Base-by-base conservation (phyloP, 2,797 vertebrate species). In the Pelobates cultripes region DNA sequence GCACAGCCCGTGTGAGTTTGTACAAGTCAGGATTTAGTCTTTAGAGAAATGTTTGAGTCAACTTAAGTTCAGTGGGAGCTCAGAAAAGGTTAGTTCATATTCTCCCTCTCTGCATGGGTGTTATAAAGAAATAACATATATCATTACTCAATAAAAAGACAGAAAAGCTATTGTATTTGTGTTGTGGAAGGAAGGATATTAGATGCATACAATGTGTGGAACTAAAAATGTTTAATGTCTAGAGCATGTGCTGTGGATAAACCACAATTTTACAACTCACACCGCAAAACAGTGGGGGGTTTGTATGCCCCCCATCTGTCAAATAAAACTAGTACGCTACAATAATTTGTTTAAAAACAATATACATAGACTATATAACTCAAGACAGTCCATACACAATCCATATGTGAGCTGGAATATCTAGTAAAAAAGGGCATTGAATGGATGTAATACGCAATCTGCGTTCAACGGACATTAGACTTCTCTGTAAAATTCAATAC, bases 11-110 rank as follows among this genome's bases (percentile, higher is more conserved):
- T 55, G 14, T 53, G 70, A 77, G 47, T 77, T 73, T 57, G 45
- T 68, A 67, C 69, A 71, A 71, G n/a, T 71, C 70, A 64, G 76
- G 45, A 70, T 44, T 77, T 55, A 68, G 66, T 67, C 75, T 72
- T 68, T 61, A 12, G 43, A 45, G 69, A 47, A 64, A 79, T 63
- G 43, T 79, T 55, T 55, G 40, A 73, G 75, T 43, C 75, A 82
- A 68, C 41, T 66, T 28, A 68, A 77, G 70, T 82, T 72, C 80
- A 77, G 10, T 81, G 44, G 73, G 80, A 81, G 68, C 74, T 71
- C 42, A 43, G 44, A 13, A 28, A 74, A 7, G 43, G 17, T 7
- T 68, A 43, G 63, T 44, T 60, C 43, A 74, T 73, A 73, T 60
- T 73, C 40, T 43, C 66, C 44, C 42, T 15, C 73, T 45, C 67